A percentile compares a stretch with the other conserved stretches of the same genome.
phyloP scores from a whole-genome alignment of 2,888 invertebrate genomes.

The Agriopis marginaria region DNA sequence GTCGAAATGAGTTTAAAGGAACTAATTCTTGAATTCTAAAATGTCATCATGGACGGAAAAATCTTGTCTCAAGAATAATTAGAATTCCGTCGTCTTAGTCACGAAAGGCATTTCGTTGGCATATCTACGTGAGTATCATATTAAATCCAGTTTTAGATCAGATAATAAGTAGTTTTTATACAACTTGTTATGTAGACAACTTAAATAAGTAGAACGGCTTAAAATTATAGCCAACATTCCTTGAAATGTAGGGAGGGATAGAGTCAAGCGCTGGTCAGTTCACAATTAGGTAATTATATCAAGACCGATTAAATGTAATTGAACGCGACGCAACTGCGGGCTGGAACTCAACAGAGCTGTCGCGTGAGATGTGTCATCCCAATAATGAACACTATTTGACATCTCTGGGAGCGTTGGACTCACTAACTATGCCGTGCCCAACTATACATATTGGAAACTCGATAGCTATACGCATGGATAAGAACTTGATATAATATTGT shows the following conservation, averaged over 20 bases:
- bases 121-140: constrained; percentile 29
- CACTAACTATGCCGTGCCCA: constrained; percentile 13
- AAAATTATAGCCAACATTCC: constrained; percentile 13
- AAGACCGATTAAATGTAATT: constrained; percentile 83
- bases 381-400: constrained; percentile 35
- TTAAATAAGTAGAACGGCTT: not conserved
- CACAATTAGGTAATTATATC: constrained; percentile 81
- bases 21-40: constrained; percentile 22
- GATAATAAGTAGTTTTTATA: constrained; percentile 40
- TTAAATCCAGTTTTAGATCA: constrained; percentile 28
- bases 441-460: constrained; percentile 10
- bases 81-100: constrained; percentile 19
- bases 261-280: constrained; percentile 56
- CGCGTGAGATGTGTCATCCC: constrained; percentile 59
- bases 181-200: constrained; percentile 22
- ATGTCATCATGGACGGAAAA: constrained; percentile 22
- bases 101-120: constrained; percentile 23
- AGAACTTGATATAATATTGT: not conserved
- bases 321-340: constrained; percentile 73
- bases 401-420: constrained; percentile 37
- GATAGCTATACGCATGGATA: not conserved
- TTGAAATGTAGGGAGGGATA: constrained; percentile 36
- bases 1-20: not conserved
- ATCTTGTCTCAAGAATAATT: constrained; percentile 29
- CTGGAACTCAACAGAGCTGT: constrained; percentile 42